phyloP scores from a whole-genome alignment of 2,113 vertebrate genomes.

The Ptilonorhynchus violaceus region DNA sequence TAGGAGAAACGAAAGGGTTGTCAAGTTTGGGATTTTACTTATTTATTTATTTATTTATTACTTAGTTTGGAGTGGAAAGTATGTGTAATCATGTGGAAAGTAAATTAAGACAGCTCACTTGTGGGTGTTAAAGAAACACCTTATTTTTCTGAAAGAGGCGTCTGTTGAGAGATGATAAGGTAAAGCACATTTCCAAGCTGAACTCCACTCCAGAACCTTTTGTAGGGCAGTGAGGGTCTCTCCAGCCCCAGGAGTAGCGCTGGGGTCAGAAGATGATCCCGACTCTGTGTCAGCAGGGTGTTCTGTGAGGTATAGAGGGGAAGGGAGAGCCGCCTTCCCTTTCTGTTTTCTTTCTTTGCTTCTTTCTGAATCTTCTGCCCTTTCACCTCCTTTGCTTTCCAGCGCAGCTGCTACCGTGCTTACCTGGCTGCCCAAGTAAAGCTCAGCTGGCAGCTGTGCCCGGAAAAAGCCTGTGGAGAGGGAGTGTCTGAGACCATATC shows the following conservation, averaged over 20 bases:
- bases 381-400: background rate
- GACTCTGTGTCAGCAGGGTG: background rate
- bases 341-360: background rate
- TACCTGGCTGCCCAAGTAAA: background rate
- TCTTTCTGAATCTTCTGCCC: background rate
- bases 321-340: background rate
- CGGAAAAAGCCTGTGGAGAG: background rate
- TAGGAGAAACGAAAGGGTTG: background rate
- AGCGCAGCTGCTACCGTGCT: background rate
- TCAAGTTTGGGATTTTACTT: background rate
- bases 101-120: background rate
- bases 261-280: background rate
- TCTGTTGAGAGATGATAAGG: constrained; percentile 2
- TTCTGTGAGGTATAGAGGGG: background rate
- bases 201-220: background rate
- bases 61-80: background rate
- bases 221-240: background rate
- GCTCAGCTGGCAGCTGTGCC: background rate
- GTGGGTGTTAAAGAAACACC: background rate
- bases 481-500: background rate
- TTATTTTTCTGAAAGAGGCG: background rate
- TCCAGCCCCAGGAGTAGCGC: accelerated
- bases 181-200: background rate
- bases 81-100: constrained; percentile 17
- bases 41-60: background rate